Conservation (phyloP, 2,113 vertebrate genomes). For the Oreochromis tanganicae region DNA sequence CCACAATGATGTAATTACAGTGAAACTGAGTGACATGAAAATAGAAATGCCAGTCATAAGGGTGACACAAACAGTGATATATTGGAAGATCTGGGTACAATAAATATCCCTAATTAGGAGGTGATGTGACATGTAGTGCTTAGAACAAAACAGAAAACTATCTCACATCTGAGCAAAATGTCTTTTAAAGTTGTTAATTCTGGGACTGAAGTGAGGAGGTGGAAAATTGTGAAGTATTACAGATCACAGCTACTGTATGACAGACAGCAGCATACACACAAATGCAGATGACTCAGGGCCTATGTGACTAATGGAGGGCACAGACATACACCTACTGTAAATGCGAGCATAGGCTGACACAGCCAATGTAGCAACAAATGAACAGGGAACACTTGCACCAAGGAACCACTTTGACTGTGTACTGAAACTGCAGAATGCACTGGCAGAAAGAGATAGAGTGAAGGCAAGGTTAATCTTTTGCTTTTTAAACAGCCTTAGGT, state of each 20-base stretch:
- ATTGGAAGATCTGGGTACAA: neutral
- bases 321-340: neutral
- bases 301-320: neutral
- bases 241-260: neutral
- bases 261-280: neutral
- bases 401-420: neutral
- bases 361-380: neutral
- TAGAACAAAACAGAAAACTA: neutral
- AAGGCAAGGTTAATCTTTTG: neutral
- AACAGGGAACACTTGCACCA: neutral
- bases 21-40: conserved; percentile 25
- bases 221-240: neutral
- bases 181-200: neutral
- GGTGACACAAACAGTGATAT: neutral
- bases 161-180: neutral
- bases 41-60: neutral
- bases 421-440: neutral
- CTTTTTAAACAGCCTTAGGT: conserved; percentile 29
- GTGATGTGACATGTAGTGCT: neutral
- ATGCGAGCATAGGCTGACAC: neutral
- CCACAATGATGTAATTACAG: conserved; percentile 44
- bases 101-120: neutral
- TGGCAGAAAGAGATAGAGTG: neutral
- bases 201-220: neutral
- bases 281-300: neutral